A percentile compares a stretch with the other conserved stretches of the same genome.
Evolutionary conservation across 2,888 invertebrate genomes (phyloP).

Genomic region (Unio pictorum): DNA sequence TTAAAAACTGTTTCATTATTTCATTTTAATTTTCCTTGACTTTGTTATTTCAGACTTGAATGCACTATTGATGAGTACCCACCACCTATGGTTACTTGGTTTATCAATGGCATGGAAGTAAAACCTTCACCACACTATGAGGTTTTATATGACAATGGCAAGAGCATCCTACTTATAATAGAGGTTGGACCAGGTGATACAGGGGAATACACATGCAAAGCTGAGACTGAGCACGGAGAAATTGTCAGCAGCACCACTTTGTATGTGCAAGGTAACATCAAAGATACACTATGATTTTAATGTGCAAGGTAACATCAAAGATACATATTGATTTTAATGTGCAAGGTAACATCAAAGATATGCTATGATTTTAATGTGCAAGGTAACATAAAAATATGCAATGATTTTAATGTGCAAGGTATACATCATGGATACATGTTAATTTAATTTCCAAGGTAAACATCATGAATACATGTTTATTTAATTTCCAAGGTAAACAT

Average conservation of each 20-base stretch:
- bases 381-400: neutral
- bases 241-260: conserved; percentile 95
- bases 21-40: neutral
- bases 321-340: conserved; percentile 36
- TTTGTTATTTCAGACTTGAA: conserved; percentile 56
- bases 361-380: neutral
- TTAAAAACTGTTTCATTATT: conserved; percentile 1
- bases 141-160: conserved; percentile 61
- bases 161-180: conserved; percentile 64
- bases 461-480: too few species aligned
- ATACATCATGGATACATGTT: neutral
- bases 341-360: conserved; percentile 46
- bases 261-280: conserved; percentile 63
- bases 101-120: conserved; percentile 72
- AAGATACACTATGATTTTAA: neutral
- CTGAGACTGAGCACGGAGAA: conserved; percentile 93
- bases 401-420: conserved; percentile 59
- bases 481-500: too few species aligned
- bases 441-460: too few species aligned
- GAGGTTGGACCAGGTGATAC: conserved; percentile 86
- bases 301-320: neutral
- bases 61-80: conserved; percentile 65
- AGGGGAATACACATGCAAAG: conserved; percentile 95
- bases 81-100: conserved; percentile 71
- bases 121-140: conserved; percentile 68